Percentiles rank a stretch among this genome's conserved stretches.
These are phyloP conservation scores for Tamias sibiricus DNA, from an alignment of 2,113 vertebrate genomes.

Conservation along the genomic window DNA sequence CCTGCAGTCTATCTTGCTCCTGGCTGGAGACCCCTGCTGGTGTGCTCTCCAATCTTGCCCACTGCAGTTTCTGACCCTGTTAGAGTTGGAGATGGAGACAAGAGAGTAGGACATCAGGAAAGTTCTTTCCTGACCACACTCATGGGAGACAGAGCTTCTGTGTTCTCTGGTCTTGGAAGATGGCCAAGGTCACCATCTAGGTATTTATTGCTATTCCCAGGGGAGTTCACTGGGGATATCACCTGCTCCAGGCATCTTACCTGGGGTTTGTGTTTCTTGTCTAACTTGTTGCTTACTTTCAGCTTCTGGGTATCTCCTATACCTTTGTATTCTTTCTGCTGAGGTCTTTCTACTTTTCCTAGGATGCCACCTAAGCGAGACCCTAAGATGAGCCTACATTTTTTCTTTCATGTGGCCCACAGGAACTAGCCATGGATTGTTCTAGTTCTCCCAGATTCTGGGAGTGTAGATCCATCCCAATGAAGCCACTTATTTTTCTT, in stretches of 20 bases:
- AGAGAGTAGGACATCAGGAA: not conserved
- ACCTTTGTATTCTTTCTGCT: not conserved
- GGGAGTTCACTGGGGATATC: too few relatives aligned
- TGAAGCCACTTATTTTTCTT: accelerated
- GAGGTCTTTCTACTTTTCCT: not conserved
- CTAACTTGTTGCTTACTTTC: not conserved
- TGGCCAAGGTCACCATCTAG: not conserved
- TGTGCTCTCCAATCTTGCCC: too few relatives aligned
- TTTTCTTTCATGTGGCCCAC: not conserved
- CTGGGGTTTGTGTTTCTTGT: not conserved
- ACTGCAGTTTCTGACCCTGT: not conserved
- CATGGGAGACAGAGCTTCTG: not conserved
- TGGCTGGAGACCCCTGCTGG: not conserved
- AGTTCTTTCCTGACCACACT: not conserved
- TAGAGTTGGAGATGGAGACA: not conserved
- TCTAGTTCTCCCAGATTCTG: not conserved
- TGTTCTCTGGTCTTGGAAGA: not conserved
- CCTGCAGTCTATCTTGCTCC: accelerated
- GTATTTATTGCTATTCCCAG: too few relatives aligned
- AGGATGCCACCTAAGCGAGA: not conserved
- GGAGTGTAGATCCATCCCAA: too few relatives aligned
- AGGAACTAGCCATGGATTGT: not conserved
- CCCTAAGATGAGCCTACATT: not conserved
- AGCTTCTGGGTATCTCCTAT: too few relatives aligned
- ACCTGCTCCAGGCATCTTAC: not conserved